Base-by-base conservation (phyloP, 2,113 vertebrate genomes). In the Cynoglossus semilaevis region DNA sequence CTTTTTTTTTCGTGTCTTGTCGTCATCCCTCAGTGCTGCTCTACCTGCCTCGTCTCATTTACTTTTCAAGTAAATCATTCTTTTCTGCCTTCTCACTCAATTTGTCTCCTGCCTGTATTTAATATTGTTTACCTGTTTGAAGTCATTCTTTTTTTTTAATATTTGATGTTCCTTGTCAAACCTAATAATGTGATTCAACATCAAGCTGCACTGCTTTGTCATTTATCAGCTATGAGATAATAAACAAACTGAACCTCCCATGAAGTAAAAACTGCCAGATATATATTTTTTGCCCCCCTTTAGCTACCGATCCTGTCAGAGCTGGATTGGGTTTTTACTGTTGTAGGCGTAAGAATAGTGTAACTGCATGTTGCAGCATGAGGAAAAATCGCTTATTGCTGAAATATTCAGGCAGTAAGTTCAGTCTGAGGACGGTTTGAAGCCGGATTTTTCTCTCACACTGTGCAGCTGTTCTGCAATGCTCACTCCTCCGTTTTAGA, bases 381-480 rank as follows among this genome's bases (percentile, higher is more conserved):
- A 59, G 70, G 50, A 73, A 64, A 62, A 54, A 79, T 67, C 73
- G 79, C 81, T 85, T 77, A 71, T 81, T 76, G 38, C 79, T 90
- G 81, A 90, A 91, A 91, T 90, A 91, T 91, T 91, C 86, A 91
- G 69, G 80, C 71, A 80, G 81, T 77, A 78, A 73, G 82, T 81
- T 79, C 70, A 84, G 68, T 86, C 82, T 87, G 63, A 81, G 78
- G 69, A 74, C 34, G 54, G 75, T 63, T 72, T 69, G 69, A 55
- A 46, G 55, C 73, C 1, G 42, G 53, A 71, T 76, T 75, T 76
- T 72, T 84, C 67, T 72, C 82, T 87, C 80, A 77, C 41, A 18
- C 63, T 63, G 67, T 56, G 50, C 63, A 49, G 79, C 60, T 69
- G 67, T 47, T 63, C 14, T 19, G 29, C 54, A 55, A 68, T 4